Percentiles rank a stretch among this genome's conserved stretches.
phyloP scores from a whole-genome alignment of 2,797 vertebrate species.

The Gorsachius magnificus region DNA sequence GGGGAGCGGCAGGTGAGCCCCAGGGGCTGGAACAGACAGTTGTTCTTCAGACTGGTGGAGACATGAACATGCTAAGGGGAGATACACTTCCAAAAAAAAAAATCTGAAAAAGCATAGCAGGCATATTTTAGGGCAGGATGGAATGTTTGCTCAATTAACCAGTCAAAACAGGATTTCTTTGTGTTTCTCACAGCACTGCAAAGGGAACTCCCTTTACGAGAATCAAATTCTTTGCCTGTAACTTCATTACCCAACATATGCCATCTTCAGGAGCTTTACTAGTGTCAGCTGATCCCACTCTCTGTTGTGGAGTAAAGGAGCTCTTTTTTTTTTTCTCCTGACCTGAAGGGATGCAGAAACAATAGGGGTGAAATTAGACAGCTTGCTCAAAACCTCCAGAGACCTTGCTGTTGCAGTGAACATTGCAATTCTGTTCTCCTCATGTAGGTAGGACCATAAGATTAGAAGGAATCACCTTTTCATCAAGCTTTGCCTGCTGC shows the following conservation, averaged over 20 bases:
- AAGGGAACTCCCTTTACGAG: conserved; percentile 34
- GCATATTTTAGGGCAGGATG: conserved; percentile 61
- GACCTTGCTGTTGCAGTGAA: neutral
- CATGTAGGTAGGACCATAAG: neutral
- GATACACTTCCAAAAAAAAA: neutral
- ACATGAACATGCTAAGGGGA: conserved; percentile 1
- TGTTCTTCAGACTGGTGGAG: conserved; percentile 29
- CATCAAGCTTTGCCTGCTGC: neutral
- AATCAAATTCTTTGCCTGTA: neutral
- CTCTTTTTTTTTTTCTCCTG: neutral
- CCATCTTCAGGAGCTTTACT: neutral
- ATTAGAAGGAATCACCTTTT: neutral
- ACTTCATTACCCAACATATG: neutral
- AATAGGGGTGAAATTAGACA: neutral
- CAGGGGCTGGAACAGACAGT: conserved; percentile 23
- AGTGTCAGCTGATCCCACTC: neutral
- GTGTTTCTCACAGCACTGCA: conserved; percentile 6
- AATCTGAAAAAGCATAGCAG: conserved; percentile 53
- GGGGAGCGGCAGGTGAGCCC: conserved; percentile 47
- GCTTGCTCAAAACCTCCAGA: neutral
- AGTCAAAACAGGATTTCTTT: conserved; percentile 65
- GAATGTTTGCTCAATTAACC: conserved; percentile 67
- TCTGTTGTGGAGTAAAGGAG: neutral
- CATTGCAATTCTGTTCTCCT: neutral
- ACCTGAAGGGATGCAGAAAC: neutral